Evolutionary conservation across 2,113 vertebrate species (phyloP), one percentile per base, ranked within the genome.

Genomic region (Rana temporaria): DNA sequence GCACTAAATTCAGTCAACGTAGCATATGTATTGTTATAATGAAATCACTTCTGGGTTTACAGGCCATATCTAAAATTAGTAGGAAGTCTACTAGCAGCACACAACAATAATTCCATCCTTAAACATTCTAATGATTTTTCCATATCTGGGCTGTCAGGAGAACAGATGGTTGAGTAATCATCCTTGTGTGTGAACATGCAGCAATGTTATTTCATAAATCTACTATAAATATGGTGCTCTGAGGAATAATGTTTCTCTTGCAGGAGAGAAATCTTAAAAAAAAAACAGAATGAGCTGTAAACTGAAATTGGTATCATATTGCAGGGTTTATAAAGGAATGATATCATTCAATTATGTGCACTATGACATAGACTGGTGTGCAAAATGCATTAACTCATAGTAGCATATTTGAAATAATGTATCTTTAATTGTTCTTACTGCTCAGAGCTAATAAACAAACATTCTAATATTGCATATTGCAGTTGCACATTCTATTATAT

Each of bases 11-110:
- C 85, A 84, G 56, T 69, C 63, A 81, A 42, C 55, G 75, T 24
- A 76, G 65, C 30, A 81, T 24, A 82, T 6, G 14, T 82, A 73
- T 2, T 20, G n/a, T 38, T 73, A 22, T 18, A 85, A 80, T 75
- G 85, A 88, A 86, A 81, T 65, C 16, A 0, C 11, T 22, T 70
- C 20, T 66, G 32, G 62, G 78, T 78, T 86, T 87, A 82, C 64
- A 63, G 32, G 38, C 76, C 56, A 52, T 78, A 62, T 55, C n/a
- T 88, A 84, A 86, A 85, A 85, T 80, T 87, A 89, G 87, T 32
- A 75, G 16, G 67, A n/a, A 55, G 6, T 3, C 79, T 86, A 63
- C 32, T 84, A 87, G 84, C 63, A 17, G 85, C 82, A 73, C 20
- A 68, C 17, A 42, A 55, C 5, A 53, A 80, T 81, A 70, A 87